phyloP scores from a whole-genome alignment of 2,888 invertebrate species.

The Allygus modestus region DNA sequence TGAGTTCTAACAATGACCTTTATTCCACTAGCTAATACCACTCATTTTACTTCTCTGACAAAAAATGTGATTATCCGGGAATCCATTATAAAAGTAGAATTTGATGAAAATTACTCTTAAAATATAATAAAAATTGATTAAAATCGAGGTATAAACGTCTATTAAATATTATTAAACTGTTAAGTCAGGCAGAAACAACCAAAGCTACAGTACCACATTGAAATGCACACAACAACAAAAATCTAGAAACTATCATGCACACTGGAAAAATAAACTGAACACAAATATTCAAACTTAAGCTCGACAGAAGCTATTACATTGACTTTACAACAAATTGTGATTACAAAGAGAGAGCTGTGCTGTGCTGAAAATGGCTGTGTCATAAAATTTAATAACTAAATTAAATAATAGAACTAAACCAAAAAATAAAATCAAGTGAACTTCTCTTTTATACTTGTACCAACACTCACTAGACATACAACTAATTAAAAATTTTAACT shows the following conservation, averaged over 20 bases:
- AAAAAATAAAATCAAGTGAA: constrained; percentile 14
- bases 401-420: neutral
- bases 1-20: no score
- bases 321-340: constrained; percentile 27
- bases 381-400: constrained; percentile 22
- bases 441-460: constrained; percentile 51
- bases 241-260: constrained; percentile 26
- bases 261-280: constrained; percentile 19
- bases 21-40: neutral
- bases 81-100: constrained; percentile 70
- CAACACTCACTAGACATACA: constrained; percentile 55
- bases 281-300: constrained; percentile 21
- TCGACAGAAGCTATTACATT: constrained; percentile 20
- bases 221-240: constrained; percentile 44
- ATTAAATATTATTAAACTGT: neutral
- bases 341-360: constrained; percentile 5
- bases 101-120: constrained; percentile 70
- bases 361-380: constrained; percentile 36
- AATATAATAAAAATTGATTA: constrained; percentile 23
- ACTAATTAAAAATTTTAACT: constrained; percentile 53
- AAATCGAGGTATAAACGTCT: neutral
- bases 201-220: constrained; percentile 33
- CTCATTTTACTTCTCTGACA: neutral
- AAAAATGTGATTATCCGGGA: neutral
- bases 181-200: constrained; percentile 13